Evolutionary conservation across 2,797 vertebrate genomes (phyloP).

Genomic region (Coccyzus lansbergi): DNA sequence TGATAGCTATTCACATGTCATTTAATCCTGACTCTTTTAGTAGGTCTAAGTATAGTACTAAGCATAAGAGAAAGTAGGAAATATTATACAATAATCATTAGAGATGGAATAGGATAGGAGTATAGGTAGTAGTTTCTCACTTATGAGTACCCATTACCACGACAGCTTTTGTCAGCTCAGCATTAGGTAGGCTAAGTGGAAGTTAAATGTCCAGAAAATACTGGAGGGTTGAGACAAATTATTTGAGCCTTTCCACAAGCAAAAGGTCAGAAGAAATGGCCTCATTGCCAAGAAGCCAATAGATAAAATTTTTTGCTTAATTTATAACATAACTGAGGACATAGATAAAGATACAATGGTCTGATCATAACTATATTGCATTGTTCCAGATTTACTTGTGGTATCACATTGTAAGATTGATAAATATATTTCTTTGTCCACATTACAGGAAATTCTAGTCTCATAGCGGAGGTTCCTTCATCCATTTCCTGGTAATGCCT

Average conservation of each 20-base stretch:
- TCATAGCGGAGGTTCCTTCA: background rate
- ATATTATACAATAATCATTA: conserved; percentile 66
- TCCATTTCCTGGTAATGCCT: background rate
- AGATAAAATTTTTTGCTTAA: background rate
- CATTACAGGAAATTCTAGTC: background rate
- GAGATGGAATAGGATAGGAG: conserved; percentile 43
- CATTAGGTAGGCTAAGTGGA: conserved; percentile 58
- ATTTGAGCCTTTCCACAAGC: conserved; percentile 4
- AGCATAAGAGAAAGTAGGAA: conserved; percentile 53
- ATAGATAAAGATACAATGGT: background rate
- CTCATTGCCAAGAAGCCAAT: conserved; percentile 3
- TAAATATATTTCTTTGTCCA: background rate
- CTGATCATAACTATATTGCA: background rate
- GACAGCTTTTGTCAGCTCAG: conserved; percentile 64
- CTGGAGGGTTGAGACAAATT: conserved; percentile 40
- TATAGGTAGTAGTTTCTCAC: conserved; percentile 35
- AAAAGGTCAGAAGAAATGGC: conserved; percentile 45
- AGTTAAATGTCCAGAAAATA: conserved; percentile 61
- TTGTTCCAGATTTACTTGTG: background rate
- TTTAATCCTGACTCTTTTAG: conserved; percentile 64
- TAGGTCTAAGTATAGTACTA: conserved; percentile 62
- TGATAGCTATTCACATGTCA: conserved; percentile 55
- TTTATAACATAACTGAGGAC: background rate
- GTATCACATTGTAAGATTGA: background rate
- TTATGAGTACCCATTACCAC: conserved; percentile 54